Base-by-base conservation (phyloP, 1,140 invertebrate genomes). In the Drosophila paulistorum region DNA sequence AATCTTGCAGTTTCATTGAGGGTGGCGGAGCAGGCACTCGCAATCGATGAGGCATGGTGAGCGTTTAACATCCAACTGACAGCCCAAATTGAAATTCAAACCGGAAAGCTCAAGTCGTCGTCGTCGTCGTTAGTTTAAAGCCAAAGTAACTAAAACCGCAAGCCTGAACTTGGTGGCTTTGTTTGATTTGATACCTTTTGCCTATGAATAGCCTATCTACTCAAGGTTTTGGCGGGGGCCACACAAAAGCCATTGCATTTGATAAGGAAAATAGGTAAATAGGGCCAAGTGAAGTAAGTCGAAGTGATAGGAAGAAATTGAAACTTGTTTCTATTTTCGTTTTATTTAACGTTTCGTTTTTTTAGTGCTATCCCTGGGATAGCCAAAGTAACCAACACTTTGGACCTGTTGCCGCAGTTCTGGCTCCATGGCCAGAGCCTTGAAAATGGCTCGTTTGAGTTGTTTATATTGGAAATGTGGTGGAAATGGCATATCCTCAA, bases 401-500 rank as follows among this genome's bases (percentile, higher is more conserved):
- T 94, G 93, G 3, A 96, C 85, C 79, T 94, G 93, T 60, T 93
- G 93, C 11, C 94, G 79, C 11, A 96, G 71, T 14, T 93, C 91
- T 0, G 94, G 94, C 68, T 94, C 93, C 9, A 94, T 95, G n/a
- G 94, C 91, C 9, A 96, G 83, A 1, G 94, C 93, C 65, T 94
- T 94, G 65, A 93, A 93, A 1, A 96, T 92, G 5, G 94, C 93
- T 2, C 94, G 92, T 14, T 95, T 92, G 1, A 96, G 91, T 60
- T 94, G 91, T 48, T 93, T 91, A 41, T 93, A 93, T 82, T 95
- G 95, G 77, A 95, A 94, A 77, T 94, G 95, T 1, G 95, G 94
- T 0, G 95, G 92, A 77, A 95, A 94, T 0, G 95, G 95, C 91
- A 96, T 95, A 55, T 95, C 94, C 75, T 95, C 93, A 7, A 96